phyloP scores from a whole-genome alignment of 1,140 invertebrate species.

The Tetramorium parvispinum region DNA sequence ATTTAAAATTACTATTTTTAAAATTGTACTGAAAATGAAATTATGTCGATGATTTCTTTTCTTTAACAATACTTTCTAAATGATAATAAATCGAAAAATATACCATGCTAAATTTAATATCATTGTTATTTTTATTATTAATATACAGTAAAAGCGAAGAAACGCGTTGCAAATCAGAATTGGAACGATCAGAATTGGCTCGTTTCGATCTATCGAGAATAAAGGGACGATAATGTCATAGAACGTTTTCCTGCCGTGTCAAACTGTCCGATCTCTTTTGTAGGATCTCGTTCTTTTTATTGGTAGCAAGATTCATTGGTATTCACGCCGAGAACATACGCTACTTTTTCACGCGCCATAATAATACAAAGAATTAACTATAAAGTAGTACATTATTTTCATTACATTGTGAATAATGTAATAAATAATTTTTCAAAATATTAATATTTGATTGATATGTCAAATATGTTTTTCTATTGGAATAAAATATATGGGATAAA shows the following conservation, averaged over 20 bases:
- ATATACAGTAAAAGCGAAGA: neutral
- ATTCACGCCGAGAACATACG: neutral
- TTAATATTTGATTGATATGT: neutral
- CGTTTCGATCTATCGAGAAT: slow-evolving; percentile 5
- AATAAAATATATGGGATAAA: slow-evolving; percentile 4
- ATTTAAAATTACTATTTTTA: neutral
- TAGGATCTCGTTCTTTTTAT: slow-evolving; percentile 15
- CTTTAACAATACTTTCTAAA: neutral
- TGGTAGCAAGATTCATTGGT: neutral
- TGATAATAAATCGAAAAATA: neutral
- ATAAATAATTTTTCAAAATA: neutral
- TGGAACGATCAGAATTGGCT: neutral
- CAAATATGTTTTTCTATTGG: neutral
- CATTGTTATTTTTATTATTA: neutral
- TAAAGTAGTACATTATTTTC: neutral
- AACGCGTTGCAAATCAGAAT: neutral
- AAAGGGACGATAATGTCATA: neutral
- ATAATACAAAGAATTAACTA: neutral
- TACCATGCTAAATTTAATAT: neutral
- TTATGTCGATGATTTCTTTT: neutral
- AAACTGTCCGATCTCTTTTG: neutral
- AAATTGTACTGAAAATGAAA: neutral
- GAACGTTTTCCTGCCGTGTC: neutral
- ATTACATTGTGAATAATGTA: neutral
- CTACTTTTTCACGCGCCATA: neutral